Percentiles rank a stretch among this genome's conserved stretches.
Evolutionary conservation across 2,888 invertebrate genomes (phyloP).

Genomic region (Scaptomyza parva): DNA sequence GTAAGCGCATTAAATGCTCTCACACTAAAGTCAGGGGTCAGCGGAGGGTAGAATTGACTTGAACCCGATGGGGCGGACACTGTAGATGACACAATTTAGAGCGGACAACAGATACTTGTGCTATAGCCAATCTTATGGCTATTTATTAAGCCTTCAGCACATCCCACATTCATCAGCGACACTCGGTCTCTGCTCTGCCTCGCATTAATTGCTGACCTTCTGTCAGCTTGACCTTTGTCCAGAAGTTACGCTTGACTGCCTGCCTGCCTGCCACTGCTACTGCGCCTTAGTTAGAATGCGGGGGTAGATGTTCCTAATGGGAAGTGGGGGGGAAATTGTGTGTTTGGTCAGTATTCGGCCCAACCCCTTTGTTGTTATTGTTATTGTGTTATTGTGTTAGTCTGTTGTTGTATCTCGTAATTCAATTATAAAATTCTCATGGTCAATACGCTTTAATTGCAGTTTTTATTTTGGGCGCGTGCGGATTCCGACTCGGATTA

Average conservation of each 20-base stretch:
- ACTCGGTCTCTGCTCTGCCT: constrained; percentile 2
- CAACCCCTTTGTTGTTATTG: constrained; percentile 42
- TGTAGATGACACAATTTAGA: constrained; percentile 71
- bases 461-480: constrained; percentile 67
- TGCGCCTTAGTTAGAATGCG: background rate
- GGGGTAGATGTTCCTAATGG: constrained; percentile 7
- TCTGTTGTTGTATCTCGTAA: constrained; percentile 43
- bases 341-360: constrained; percentile 37
- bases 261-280: constrained; percentile 5
- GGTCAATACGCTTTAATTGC: constrained; percentile 81
- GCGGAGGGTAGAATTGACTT: constrained; percentile 27
- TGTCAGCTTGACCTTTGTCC: constrained; percentile 53
- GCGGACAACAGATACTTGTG: constrained; percentile 13
- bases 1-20: constrained; percentile 68
- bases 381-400: constrained; percentile 24
- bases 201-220: constrained; percentile 74
- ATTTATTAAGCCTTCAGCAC: constrained; percentile 62
- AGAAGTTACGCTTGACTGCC: constrained; percentile 49
- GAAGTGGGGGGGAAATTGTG: constrained; percentile 29
- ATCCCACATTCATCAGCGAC: constrained; percentile 37
- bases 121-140: constrained; percentile 33
- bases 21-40: constrained; percentile 23
- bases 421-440: constrained; percentile 78
- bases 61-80: constrained; percentile 48
- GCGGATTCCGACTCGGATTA: constrained; percentile 45